Percentiles rank a stretch among this genome's conserved stretches.
These are phyloP conservation scores for Epicampocera succincta DNA, from an alignment of 2,888 invertebrate species.

Conservation along the genomic window DNA sequence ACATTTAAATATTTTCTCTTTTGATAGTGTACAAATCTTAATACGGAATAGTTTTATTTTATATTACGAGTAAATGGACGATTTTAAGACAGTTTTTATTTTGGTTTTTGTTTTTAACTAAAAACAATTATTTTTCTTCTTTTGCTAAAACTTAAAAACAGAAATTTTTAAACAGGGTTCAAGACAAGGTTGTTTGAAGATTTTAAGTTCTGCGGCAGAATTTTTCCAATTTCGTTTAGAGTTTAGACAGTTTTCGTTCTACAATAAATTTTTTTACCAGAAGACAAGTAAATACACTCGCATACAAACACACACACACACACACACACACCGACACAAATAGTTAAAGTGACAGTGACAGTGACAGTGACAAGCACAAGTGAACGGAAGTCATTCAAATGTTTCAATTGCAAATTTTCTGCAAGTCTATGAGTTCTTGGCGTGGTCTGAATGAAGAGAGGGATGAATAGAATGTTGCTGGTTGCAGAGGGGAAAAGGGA, in stretches of 20 bases:
- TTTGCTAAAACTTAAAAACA: too few relatives aligned
- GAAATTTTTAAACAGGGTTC: not conserved
- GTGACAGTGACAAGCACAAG: constrained; percentile 44
- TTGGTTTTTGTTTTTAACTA: constrained; percentile 16
- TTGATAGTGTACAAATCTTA: constrained; percentile 22
- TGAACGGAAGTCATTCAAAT: constrained; percentile 50
- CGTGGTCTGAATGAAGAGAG: constrained; percentile 34
- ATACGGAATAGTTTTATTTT: constrained; percentile 11
- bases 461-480: constrained; percentile 2
- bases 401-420: constrained; percentile 2
- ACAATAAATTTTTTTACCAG: constrained; percentile 23
- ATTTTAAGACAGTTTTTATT: constrained; percentile 11
- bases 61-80: constrained; percentile 18
- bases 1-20: constrained; percentile 47
- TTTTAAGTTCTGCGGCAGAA: not conserved
- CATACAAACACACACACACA: constrained; percentile 38
- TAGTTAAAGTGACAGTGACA: constrained; percentile 38
- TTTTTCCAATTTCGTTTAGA: constrained; percentile 30
- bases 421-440: constrained; percentile 29
- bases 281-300: constrained; percentile 24
- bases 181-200: constrained; percentile 28
- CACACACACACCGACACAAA: constrained; percentile 22
- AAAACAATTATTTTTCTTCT: constrained; percentile 1
- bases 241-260: not conserved
- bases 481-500: not conserved